These are phyloP conservation scores for Heliconius congener DNA, from an alignment of 1,140 invertebrate genomes.

Conservation along the genomic window DNA sequence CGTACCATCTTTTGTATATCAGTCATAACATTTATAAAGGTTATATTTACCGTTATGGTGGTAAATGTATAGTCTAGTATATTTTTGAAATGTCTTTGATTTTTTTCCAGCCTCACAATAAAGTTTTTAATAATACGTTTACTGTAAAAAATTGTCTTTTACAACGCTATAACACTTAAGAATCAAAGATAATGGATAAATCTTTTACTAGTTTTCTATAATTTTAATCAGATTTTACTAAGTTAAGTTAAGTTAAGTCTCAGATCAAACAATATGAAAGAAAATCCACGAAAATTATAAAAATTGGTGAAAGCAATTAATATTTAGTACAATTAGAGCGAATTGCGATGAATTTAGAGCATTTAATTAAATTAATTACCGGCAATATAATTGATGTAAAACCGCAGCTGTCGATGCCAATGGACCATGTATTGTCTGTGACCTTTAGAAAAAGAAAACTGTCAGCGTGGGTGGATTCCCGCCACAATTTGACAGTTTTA, in stretches of 20 bases:
- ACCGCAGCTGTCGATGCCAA: slow-evolving; percentile 45
- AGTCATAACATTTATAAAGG: slow-evolving; percentile 18
- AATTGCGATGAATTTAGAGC: slow-evolving; percentile 11
- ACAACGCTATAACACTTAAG: background rate
- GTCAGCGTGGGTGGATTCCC: slow-evolving; percentile 58
- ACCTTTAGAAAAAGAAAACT: slow-evolving; percentile 35
- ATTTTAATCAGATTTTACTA: too few relatives aligned
- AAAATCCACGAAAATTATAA: background rate
- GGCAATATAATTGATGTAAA: slow-evolving; percentile 9
- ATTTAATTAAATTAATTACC: slow-evolving; percentile 26
- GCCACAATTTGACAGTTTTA: slow-evolving; percentile 70
- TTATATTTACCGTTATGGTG: slow-evolving; percentile 35
- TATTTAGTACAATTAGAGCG: slow-evolving; percentile 11
- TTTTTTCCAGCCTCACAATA: background rate
- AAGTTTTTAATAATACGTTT: background rate
- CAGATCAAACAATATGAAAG: background rate
- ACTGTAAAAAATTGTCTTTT: background rate
- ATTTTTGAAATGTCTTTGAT: slow-evolving; percentile 8
- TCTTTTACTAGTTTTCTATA: background rate
- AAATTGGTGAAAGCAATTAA: background rate
- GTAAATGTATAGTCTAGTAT: slow-evolving; percentile 6
- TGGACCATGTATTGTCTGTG: slow-evolving; percentile 52
- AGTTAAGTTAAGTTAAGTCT: too few relatives aligned
- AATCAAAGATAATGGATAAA: background rate
- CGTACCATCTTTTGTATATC: slow-evolving; percentile 33